phyloP scores from a whole-genome alignment of 2,888 invertebrate species.

The Leucophora obtusa region DNA sequence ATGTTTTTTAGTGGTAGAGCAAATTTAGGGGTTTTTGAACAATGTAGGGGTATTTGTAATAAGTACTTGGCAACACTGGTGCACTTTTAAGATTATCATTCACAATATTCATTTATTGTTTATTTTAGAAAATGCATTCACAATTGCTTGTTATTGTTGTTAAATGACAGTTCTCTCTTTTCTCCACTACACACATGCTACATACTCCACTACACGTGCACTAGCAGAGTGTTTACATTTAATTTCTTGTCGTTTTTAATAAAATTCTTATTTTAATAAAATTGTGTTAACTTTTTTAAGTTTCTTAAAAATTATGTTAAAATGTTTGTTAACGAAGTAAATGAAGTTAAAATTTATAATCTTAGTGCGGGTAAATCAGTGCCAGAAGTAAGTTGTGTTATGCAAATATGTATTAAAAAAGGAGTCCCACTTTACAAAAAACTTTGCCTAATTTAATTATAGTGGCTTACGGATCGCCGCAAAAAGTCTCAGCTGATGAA shows the following conservation, averaged over 20 bases:
- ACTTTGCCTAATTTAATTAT: constrained; percentile 45
- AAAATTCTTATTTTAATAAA: not conserved
- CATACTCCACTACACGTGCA: constrained; percentile 35
- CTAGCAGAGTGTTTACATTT: constrained; percentile 40
- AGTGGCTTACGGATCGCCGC: constrained; percentile 94
- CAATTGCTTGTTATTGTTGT: constrained; percentile 26
- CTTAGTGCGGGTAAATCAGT: constrained; percentile 97
- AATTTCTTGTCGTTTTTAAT: not conserved
- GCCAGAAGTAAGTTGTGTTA: constrained; percentile 88
- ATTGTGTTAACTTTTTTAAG: not conserved
- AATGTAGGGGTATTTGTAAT: no score
- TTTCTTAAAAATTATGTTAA: constrained; percentile 48
- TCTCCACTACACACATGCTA: no score
- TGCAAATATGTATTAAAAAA: no score
- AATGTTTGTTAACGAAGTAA: constrained; percentile 96
- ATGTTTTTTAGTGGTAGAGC: no score
- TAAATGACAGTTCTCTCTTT: constrained; percentile 31
- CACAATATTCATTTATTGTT: constrained; percentile 26
- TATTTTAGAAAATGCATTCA: constrained; percentile 30
- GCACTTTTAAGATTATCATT: no score
- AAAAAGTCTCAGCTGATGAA: constrained; percentile 89
- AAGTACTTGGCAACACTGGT: no score
- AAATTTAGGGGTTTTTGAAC: no score
- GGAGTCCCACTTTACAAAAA: no score
- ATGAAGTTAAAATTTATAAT: constrained; percentile 98